phyloP scores from a whole-genome alignment of 2,797 vertebrate genomes.

The Bucorvus abyssinicus region DNA sequence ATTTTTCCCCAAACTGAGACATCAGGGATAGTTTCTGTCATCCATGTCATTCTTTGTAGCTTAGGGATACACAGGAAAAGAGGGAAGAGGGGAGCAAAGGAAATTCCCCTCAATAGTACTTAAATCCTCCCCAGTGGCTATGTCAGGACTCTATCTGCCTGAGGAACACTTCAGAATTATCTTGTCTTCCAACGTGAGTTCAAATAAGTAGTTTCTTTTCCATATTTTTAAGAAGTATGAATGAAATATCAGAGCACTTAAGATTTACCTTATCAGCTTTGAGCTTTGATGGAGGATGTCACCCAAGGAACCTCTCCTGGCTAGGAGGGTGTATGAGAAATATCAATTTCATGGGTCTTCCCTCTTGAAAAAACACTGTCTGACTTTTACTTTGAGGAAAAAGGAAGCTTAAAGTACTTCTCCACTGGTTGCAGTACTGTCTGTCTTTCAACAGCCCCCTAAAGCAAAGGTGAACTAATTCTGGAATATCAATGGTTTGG shows the following conservation, averaged over 20 bases:
- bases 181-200: not conserved
- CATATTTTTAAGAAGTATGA: not conserved
- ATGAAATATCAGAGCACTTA: not conserved
- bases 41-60: not conserved
- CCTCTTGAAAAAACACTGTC: not conserved
- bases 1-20: not conserved
- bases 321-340: not conserved
- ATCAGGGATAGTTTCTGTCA: not conserved
- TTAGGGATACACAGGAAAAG: not conserved
- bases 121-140: not conserved
- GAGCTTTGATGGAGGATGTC: not conserved
- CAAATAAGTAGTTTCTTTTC: not conserved
- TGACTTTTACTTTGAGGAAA: not conserved
- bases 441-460: not conserved
- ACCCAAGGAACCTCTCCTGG: not conserved
- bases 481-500: not conserved
- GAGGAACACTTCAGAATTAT: not conserved
- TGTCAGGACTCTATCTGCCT: not conserved
- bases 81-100: not conserved
- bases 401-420: not conserved
- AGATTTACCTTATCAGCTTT: not conserved
- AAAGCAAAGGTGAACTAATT: not conserved
- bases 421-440: not conserved
- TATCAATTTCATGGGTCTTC: not conserved
- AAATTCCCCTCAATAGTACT: not conserved